Conservation (phyloP, 2,113 vertebrate genomes). For the Poeciliopsis prolifica region DNA sequence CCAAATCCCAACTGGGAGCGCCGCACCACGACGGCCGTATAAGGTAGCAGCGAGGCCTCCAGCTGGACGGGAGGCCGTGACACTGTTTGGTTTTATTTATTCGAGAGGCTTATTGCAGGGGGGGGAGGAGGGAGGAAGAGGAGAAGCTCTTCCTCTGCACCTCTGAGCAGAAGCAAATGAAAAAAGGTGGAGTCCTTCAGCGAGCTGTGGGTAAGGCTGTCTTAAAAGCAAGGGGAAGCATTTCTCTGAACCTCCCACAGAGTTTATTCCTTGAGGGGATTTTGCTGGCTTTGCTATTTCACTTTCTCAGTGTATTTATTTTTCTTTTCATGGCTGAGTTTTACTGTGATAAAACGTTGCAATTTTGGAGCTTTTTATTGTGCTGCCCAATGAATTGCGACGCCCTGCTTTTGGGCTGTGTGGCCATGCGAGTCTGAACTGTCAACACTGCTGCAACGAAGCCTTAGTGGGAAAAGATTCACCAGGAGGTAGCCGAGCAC, state of each 20-base stretch:
- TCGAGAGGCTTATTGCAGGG: conserved; percentile 26
- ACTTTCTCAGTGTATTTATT: conserved; percentile 74
- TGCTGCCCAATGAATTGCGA: conserved; percentile 63
- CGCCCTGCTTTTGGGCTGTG: conserved; percentile 28
- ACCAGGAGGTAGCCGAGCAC: conserved; percentile 41
- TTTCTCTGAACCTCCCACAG: conserved; percentile 39
- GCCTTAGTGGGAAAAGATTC: conserved; percentile 57
- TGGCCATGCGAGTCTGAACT: conserved; percentile 34
- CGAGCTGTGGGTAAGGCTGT: conserved; percentile 11
- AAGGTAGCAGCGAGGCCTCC: conserved; percentile 89
- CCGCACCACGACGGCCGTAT: conserved; percentile 88
- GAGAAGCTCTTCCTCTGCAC: conserved; percentile 28
- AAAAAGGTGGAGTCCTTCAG: conserved; percentile 8
- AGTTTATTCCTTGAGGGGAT: conserved; percentile 46
- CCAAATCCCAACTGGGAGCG: conserved; percentile 90
- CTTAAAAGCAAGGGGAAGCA: conserved; percentile 36
- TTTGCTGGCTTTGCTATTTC: conserved; percentile 70
- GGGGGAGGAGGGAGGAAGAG: background rate
- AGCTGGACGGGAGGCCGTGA: conserved; percentile 68
- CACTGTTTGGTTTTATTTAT: conserved; percentile 64
- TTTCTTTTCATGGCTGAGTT: conserved; percentile 68
- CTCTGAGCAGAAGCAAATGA: conserved; percentile 19
- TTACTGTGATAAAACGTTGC: conserved; percentile 74
- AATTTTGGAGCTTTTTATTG: conserved; percentile 64
- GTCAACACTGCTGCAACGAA: conserved; percentile 56